phyloP scores from a whole-genome alignment of 64 coral and sea anemone genomes.

The Dendrophyllia cribrosa region DNA sequence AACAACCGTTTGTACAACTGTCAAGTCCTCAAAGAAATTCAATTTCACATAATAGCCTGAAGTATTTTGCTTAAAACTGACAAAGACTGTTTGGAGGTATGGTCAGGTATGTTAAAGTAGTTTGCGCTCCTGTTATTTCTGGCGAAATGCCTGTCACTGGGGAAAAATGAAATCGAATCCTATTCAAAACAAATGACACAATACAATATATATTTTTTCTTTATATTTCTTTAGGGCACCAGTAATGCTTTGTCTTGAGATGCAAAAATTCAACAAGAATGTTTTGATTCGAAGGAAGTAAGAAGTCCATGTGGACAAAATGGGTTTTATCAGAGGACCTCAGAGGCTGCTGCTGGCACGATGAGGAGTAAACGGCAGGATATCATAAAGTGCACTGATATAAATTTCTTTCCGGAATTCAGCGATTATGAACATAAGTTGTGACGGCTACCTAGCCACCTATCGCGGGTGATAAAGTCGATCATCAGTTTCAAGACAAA shows the following conservation, averaged over 20 bases:
- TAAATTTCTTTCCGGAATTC: no score
- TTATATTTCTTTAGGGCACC: not conserved
- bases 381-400: no score
- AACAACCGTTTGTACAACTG: no score
- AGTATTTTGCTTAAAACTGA: no score
- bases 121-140: conserved; percentile 3
- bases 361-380: no score
- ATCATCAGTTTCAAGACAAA: not conserved
- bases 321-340: no score
- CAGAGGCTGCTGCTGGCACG: no score
- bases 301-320: no score
- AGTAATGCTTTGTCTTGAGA: not conserved
- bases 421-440: no score
- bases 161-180: not conserved
- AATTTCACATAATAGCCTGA: no score
- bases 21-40: no score
- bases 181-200: not conserved
- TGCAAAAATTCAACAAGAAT: not conserved
- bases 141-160: not conserved
- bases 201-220: not conserved
- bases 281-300: not conserved
- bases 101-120: not conserved
- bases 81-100: no score
- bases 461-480: not conserved
- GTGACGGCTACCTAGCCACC: not conserved